Percentiles rank a stretch among this genome's conserved stretches.
Evolutionary conservation across 2,888 invertebrate genomes (phyloP).

Genomic region (Melangyna quadrimaculata): DNA sequence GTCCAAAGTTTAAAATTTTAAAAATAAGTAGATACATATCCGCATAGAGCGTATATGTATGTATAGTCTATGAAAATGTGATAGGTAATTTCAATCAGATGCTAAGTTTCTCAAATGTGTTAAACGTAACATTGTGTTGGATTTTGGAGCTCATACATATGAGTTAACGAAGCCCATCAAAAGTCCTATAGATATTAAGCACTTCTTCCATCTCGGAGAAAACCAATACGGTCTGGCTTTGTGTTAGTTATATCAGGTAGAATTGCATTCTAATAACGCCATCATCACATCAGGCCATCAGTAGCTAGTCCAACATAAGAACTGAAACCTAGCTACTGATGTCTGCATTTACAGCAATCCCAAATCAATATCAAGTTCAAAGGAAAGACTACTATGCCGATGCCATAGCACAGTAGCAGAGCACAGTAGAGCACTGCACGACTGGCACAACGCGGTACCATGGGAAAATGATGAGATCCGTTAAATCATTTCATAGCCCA

Average conservation of each 20-base stretch:
- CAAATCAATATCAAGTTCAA: conserved; percentile 58
- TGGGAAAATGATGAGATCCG: conserved; percentile 22
- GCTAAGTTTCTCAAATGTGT: no score
- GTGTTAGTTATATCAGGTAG: background rate
- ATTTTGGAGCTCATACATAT: background rate
- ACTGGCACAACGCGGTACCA: background rate
- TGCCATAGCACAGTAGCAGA: background rate
- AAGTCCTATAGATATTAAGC: background rate
- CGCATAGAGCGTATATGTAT: no score
- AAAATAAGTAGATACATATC: no score
- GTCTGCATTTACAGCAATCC: conserved; percentile 44
- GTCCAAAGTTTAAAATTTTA: no score
- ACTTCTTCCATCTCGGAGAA: background rate
- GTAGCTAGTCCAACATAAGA: background rate
- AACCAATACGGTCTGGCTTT: background rate
- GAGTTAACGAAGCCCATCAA: background rate
- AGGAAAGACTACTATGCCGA: conserved; percentile 19
- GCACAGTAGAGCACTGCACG: background rate
- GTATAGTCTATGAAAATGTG: no score
- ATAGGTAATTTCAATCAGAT: no score
- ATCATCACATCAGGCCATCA: background rate
- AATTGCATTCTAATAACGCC: background rate
- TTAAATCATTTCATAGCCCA: conserved; percentile 14
- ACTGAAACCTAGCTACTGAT: background rate
- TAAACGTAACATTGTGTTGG: no score